A percentile compares a stretch with the other conserved stretches of the same genome.
These are phyloP conservation scores for Acrocephalus arundinaceus DNA, from an alignment of 2,113 vertebrate species.

Conservation along the genomic window DNA sequence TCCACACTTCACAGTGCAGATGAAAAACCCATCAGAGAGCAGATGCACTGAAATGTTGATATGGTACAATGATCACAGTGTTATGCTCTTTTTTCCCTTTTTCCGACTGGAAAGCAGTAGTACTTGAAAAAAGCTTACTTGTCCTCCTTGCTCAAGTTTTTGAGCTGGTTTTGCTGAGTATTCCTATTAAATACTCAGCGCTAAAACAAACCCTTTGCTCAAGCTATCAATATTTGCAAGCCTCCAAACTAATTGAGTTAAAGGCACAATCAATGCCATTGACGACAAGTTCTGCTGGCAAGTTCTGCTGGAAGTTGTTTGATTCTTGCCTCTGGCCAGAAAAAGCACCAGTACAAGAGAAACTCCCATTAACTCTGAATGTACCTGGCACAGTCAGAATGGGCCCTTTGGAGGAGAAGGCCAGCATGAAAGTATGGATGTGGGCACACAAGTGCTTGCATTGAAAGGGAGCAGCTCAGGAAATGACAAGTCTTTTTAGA, in stretches of 20 bases:
- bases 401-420: background rate
- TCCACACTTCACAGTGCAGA: background rate
- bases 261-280: background rate
- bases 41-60: background rate
- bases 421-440: background rate
- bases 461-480: background rate
- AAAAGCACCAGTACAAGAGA: background rate
- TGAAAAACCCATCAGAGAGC: background rate
- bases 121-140: background rate
- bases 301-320: background rate
- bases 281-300: background rate
- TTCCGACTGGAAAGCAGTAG: background rate
- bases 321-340: background rate
- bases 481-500: background rate
- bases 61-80: background rate
- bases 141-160: background rate
- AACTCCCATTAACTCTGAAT: background rate
- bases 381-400: background rate
- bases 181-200: background rate
- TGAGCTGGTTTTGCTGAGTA: background rate
- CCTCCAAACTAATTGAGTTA: conserved; percentile 15
- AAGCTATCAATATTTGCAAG: background rate
- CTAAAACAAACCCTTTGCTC: background rate
- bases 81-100: background rate
- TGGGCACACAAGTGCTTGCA: background rate